A percentile compares a stretch with the other conserved stretches of the same genome.
phyloP scores from a whole-genome alignment of 2,888 invertebrate species.

The Diarsia rubi region DNA sequence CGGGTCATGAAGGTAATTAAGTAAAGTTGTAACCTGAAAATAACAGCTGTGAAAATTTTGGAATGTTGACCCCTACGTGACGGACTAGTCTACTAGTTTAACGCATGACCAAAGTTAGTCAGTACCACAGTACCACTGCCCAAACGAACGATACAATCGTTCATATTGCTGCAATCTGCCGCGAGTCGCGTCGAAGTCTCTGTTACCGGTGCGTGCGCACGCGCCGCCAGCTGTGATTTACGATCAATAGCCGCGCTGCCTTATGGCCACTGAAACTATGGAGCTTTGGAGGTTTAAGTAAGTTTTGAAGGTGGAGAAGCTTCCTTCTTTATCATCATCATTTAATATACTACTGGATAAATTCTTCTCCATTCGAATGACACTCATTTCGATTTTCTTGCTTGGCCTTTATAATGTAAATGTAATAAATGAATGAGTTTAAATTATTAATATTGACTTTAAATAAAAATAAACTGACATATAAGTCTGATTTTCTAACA shows the following conservation, averaged over 20 bases:
- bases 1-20: no score
- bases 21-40: no score
- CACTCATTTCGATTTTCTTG: no score
- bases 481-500: no score
- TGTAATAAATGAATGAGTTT: no score
- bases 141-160: constrained; percentile 39
- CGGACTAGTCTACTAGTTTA: not conserved
- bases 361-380: not conserved
- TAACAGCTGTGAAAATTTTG: no score
- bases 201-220: constrained; percentile 65
- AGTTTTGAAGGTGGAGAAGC: not conserved
- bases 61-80: no score
- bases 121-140: not conserved
- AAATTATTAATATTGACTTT: no score
- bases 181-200: constrained; percentile 55
- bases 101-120: not conserved
- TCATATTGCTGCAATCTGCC: constrained; percentile 54
- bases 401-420: no score
- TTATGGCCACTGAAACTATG: constrained; percentile 57
- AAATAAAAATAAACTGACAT: no score
- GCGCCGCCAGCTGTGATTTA: constrained; percentile 71
- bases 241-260: constrained; percentile 49
- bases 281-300: not conserved
- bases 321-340: not conserved
- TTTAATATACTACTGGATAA: not conserved